These are phyloP conservation scores for Typhlichthys subterraneus DNA, from an alignment of 2,797 vertebrate species.

Conservation along the genomic window DNA sequence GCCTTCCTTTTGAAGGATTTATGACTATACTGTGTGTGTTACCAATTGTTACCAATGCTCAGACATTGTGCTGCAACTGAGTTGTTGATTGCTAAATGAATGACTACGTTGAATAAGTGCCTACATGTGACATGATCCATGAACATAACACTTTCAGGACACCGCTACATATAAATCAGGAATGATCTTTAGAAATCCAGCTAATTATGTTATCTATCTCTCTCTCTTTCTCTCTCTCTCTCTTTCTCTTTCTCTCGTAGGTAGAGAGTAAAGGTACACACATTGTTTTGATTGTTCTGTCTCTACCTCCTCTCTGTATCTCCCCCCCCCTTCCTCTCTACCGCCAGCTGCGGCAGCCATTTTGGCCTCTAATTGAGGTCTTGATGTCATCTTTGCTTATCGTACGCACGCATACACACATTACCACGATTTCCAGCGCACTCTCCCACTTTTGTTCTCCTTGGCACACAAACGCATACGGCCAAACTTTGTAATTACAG, in stretches of 20 bases:
- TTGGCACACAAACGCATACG: conserved; percentile 12
- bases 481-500: conserved; percentile 47
- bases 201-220: no score
- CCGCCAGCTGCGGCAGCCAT: conserved; percentile 23
- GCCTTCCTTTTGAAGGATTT: not conserved
- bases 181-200: no score
- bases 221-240: not conserved
- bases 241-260: not conserved
- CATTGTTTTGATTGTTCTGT: conserved; percentile 51
- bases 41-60: no score
- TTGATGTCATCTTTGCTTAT: conserved; percentile 66
- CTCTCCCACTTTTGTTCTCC: conserved; percentile 27
- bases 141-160: no score
- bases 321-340: conserved; percentile 13
- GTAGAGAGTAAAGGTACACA: not conserved
- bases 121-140: no score
- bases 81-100: no score
- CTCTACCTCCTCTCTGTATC: conserved; percentile 15
- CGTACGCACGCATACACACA: conserved; percentile 30
- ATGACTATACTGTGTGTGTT: not conserved
- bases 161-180: no score
- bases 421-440: conserved; percentile 13
- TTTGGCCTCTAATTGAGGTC: conserved; percentile 72
- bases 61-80: no score
- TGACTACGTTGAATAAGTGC: no score